phyloP scores from a whole-genome alignment of 2,888 invertebrate species.

The Oxytorus armatus region DNA sequence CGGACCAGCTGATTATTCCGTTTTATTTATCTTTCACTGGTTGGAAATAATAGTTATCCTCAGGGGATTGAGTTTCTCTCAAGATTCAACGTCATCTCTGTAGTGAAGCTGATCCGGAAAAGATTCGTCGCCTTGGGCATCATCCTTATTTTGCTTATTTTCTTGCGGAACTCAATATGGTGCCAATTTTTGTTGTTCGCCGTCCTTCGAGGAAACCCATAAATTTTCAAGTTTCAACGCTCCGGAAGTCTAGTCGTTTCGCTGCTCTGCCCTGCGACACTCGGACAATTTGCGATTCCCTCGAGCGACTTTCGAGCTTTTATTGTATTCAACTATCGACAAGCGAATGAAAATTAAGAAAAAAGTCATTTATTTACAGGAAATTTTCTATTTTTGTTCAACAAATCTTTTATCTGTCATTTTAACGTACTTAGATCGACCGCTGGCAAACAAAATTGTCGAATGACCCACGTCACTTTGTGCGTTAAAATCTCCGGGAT shows the following conservation, averaged over 20 bases:
- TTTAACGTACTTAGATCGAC: no score
- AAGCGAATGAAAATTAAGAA: neutral
- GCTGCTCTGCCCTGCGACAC: neutral
- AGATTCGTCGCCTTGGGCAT: constrained; percentile 30
- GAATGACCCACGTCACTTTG: no score
- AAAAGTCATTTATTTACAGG: no score
- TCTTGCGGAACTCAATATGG: neutral
- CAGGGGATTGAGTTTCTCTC: constrained; percentile 35
- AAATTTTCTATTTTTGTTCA: no score
- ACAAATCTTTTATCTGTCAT: no score
- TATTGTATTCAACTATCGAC: constrained; percentile 5
- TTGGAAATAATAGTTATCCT: constrained; percentile 12
- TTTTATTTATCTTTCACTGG: constrained; percentile 28
- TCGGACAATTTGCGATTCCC: neutral
- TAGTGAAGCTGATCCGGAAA: constrained; percentile 43
- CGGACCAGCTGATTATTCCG: constrained; percentile 35
- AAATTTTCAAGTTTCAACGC: constrained; percentile 17
- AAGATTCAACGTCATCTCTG: constrained; percentile 7
- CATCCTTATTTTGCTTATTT: constrained; percentile 16
- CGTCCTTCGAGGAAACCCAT: neutral
- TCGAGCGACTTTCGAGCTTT: neutral
- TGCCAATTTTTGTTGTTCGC: neutral
- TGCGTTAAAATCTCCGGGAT: no score
- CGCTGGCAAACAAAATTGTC: no score
- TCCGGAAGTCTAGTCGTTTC: neutral